Base-by-base conservation (phyloP, 2,888 invertebrate species). In the Microctonus aethiopoides region DNA sequence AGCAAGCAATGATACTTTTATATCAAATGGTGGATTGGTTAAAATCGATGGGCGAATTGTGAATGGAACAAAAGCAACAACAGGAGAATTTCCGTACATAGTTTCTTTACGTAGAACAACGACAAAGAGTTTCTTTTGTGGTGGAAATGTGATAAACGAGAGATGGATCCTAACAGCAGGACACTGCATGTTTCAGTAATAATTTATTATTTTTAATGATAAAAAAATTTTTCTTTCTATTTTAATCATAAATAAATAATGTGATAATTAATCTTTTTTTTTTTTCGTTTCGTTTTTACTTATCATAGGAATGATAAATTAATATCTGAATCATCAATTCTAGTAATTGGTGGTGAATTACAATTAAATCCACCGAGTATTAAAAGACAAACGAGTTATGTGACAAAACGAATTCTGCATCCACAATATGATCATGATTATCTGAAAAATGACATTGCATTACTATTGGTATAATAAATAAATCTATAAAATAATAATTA, bases 111-210 rank as follows among this genome's bases (percentile, higher is more conserved):
- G 60, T 22, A 62, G 60, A 66, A 10, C 11, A 7, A 13, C 5
- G 1, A 16, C 34, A 0, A 9, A 4, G 11, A 24, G 9, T 26
- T 84, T 84, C 67, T 84, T 84, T 61, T 84, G 84, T 51, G 84
- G 84, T 0, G 84, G 81, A 0, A 79, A 67, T 9, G 56, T 84
- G 0, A 72, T 84, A 32, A 56, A 72, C 11, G 22, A 70, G 2
- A 13, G 67, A 6, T 71, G 80, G 74, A 70, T 84, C 2, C 61
- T 84, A 4, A 81, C 83, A 0, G 84, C 84, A 0, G 82, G 73
- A 0, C 84, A 84, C 22, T 84, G 84, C 70, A 77, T 84, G 78
- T 75, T 70, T 6, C 54, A 63, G 77, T 78, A 61, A 80, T 77
- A 70, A 69, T 41, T 20, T 0, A n/a, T 16, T 22, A 16, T 16